Conservation (phyloP, 2,888 invertebrate genomes). For the Dysmachus trigonus region DNA sequence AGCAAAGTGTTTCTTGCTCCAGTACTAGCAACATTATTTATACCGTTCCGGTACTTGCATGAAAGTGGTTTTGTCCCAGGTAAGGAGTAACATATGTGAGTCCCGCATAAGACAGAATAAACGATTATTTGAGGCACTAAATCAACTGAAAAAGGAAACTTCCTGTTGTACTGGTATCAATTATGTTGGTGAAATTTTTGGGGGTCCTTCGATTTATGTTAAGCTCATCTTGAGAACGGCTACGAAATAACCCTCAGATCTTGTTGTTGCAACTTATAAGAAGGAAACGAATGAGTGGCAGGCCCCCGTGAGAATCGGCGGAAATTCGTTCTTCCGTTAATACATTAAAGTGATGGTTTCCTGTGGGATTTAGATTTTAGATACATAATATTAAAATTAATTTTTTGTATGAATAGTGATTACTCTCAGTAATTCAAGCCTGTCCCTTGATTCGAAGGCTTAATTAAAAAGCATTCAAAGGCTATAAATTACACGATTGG, state of each 20-base stretch:
- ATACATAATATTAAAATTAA: not conserved
- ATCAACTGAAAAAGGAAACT: conserved; percentile 9
- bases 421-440: not conserved
- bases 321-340: not conserved
- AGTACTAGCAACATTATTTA: conserved; percentile 29
- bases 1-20: conserved; percentile 43
- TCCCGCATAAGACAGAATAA: not conserved
- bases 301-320: not conserved
- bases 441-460: too few relatives aligned
- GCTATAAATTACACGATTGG: not conserved
- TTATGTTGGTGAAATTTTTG: not conserved
- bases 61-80: conserved; percentile 29
- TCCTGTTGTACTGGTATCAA: not conserved
- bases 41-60: conserved; percentile 17
- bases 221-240: not conserved
- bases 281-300: not conserved
- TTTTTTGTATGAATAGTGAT: too few relatives aligned
- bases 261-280: not conserved
- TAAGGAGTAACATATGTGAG: not conserved
- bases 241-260: not conserved
- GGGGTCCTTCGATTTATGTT: not conserved
- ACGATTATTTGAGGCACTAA: conserved; percentile 3
- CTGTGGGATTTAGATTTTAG: not conserved
- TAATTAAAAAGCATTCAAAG: not conserved
- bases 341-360: not conserved